Evolutionary conservation across 2,113 vertebrate species (phyloP), one percentile per base, ranked within the genome.

Genomic region (Cyanoderma ruficeps): DNA sequence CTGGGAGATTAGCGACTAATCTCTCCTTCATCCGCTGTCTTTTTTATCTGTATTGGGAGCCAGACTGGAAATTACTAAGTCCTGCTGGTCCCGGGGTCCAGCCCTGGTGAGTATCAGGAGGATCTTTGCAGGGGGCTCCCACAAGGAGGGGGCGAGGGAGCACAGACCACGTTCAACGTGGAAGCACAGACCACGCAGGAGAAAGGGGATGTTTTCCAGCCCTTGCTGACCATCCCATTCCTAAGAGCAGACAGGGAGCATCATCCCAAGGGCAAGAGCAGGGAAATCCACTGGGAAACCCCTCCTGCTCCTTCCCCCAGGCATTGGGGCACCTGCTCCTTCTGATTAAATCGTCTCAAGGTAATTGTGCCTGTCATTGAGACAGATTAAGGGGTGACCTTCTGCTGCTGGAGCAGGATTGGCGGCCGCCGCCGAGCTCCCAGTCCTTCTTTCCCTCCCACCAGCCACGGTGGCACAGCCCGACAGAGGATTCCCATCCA

Each of bases 301-400:
- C 89, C 92, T 95, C 81, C 89, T 77, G 50, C 74, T 85, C 68
- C 50, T 75, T 80, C 72, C 61, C 52, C 35, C 19, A 16, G 50
- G 75, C 42, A 6, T 11, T 47, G 16, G 83, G 87, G 47, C 41
- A 1, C 63, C 53, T 49, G 24, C 65, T 88, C 42, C 74, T 92
- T 79, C 90, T 15, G 87, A 97, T 97, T 97, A 97, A 97, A 96
- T 91, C 74, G 55, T 97, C 91, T 93, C 71, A 92, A 97, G 91
- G 95, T 98, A 98, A 98, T 97, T 93, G 97, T 93, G 93, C 82
- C 44, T 96, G 97, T 96, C 97, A 90, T 72, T 97, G 97, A 94
- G 96, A 67, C 88, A 97, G 97, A 98, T 98, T 98, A 98, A 86
- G 37, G 8, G 86, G 81, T 76, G 86, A 97, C 95, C 96, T 97